Evolutionary conservation across 1,140 invertebrate genomes (phyloP).

Genomic region (Tachypleus tridentatus): DNA sequence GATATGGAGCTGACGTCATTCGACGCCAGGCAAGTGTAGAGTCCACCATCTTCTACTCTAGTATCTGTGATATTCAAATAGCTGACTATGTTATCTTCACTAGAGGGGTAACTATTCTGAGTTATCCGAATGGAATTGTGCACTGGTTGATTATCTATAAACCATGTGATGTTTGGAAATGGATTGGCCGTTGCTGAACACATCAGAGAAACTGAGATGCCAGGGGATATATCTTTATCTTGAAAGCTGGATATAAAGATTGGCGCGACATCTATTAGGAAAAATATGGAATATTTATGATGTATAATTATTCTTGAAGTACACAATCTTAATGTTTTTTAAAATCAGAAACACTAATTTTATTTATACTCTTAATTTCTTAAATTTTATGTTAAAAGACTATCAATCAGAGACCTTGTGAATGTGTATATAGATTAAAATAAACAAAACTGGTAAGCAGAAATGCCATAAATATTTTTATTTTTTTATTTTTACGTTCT

Average conservation of each 20-base stretch:
- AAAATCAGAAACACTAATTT: too few species aligned
- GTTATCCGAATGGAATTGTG: slow-evolving; percentile 24
- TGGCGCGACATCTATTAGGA: slow-evolving; percentile 41
- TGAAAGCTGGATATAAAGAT: slow-evolving; percentile 67
- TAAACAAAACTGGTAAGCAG: too few species aligned
- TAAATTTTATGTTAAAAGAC: too few species aligned
- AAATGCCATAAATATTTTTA: too few species aligned
- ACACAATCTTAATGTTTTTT: too few species aligned
- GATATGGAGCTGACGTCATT: slow-evolving; percentile 23
- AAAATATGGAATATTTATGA: slow-evolving; percentile 24
- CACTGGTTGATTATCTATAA: slow-evolving; percentile 22
- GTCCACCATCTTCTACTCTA: slow-evolving; percentile 81
- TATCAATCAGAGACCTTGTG: too few species aligned
- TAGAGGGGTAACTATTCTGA: slow-evolving; percentile 28
- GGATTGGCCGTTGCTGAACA: slow-evolving; percentile 22
- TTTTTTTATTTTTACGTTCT: too few species aligned
- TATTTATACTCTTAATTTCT: too few species aligned
- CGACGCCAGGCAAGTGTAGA: slow-evolving; percentile 79
- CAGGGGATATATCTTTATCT: slow-evolving; percentile 9
- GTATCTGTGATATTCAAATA: slow-evolving; percentile 86
- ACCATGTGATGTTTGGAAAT: slow-evolving; percentile 20
- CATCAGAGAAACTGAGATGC: slow-evolving; percentile 18
- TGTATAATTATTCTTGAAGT: too few species aligned
- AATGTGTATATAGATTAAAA: too few species aligned
- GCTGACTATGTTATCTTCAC: slow-evolving; percentile 72